phyloP scores from a whole-genome alignment of 2,113 vertebrate genomes.

The Sinocyclocheilus rhinocerous region DNA sequence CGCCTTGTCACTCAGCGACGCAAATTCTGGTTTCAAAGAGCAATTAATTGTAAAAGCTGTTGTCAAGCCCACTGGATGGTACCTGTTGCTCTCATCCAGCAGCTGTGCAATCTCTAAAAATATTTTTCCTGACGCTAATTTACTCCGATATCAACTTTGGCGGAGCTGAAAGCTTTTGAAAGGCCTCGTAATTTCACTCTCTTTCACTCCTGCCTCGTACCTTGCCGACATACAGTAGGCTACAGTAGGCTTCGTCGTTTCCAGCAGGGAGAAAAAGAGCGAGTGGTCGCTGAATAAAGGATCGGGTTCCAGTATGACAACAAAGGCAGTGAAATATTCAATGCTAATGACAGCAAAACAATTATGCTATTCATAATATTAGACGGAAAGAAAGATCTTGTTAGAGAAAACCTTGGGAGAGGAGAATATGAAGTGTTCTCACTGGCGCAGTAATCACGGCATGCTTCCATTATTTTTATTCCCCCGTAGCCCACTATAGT shows the following conservation, averaged over 20 bases:
- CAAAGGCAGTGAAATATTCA: constrained; percentile 68
- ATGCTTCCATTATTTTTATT: constrained; percentile 43
- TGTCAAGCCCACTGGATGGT: constrained; percentile 84
- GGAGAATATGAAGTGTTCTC: constrained; percentile 61
- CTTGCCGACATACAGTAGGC: constrained; percentile 56
- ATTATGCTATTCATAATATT: constrained; percentile 79
- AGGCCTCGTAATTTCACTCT: constrained; percentile 59
- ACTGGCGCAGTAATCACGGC: constrained; percentile 52
- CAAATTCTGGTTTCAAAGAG: constrained; percentile 89
- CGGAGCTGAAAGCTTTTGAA: constrained; percentile 69
- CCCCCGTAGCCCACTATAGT: constrained; percentile 22
- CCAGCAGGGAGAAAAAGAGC: constrained; percentile 62
- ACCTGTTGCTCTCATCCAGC: constrained; percentile 89
- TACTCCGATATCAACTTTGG: constrained; percentile 66
- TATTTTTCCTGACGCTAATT: constrained; percentile 72
- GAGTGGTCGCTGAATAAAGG: constrained; percentile 65
- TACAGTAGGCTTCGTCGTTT: constrained; percentile 67
- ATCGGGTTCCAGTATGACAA: constrained; percentile 70
- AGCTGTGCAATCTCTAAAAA: constrained; percentile 77
- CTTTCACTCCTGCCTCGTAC: constrained; percentile 63
- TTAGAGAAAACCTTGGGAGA: constrained; percentile 58
- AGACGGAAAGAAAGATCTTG: constrained; percentile 39
- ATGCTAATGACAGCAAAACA: constrained; percentile 73
- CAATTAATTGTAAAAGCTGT: constrained; percentile 94
- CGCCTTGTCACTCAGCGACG: constrained; percentile 88